A percentile compares a stretch with the other conserved stretches of the same genome.
Evolutionary conservation across 2,888 invertebrate genomes (phyloP).

Genomic region (Megamerina dolium): DNA sequence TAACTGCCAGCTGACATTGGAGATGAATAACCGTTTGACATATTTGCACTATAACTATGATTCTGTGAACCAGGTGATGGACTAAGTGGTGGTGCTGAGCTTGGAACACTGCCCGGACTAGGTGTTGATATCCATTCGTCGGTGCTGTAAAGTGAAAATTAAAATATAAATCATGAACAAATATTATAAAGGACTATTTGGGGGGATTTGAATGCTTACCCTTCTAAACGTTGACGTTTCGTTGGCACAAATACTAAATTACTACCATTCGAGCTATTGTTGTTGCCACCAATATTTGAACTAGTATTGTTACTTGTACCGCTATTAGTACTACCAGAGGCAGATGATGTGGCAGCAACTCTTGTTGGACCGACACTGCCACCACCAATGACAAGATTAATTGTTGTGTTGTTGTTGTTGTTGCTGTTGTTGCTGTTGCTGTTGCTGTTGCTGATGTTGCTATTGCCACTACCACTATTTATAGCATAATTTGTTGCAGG

Average conservation of each 20-base stretch:
- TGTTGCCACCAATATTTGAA: slow-evolving; percentile 5
- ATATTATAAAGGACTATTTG: neutral
- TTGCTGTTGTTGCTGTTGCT: slow-evolving; percentile 20
- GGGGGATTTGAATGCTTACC: slow-evolving; percentile 32
- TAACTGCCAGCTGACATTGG: slow-evolving; percentile 84
- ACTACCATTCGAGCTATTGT: slow-evolving; percentile 43
- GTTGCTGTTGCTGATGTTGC: slow-evolving; percentile 5
- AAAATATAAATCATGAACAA: neutral
- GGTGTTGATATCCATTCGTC: slow-evolving; percentile 63
- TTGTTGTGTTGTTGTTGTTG: slow-evolving; percentile 14
- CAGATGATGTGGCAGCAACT: slow-evolving; percentile 13
- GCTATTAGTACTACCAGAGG: neutral
- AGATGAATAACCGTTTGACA: slow-evolving; percentile 72
- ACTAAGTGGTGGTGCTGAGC: slow-evolving; percentile 61
- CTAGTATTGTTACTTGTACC: slow-evolving; percentile 7
- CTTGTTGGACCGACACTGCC: slow-evolving; percentile 8
- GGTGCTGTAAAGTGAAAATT: slow-evolving; percentile 29
- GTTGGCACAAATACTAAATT: slow-evolving; percentile 45
- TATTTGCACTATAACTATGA: slow-evolving; percentile 45
- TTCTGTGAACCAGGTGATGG: slow-evolving; percentile 59
- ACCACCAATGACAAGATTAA: slow-evolving; percentile 22
- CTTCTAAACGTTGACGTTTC: slow-evolving; percentile 52
- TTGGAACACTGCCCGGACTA: slow-evolving; percentile 54
- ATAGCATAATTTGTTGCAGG: too few relatives aligned
- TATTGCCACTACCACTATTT: too few relatives aligned